Conservation (phyloP, 1,140 invertebrate species). For the Ericerus pela region DNA sequence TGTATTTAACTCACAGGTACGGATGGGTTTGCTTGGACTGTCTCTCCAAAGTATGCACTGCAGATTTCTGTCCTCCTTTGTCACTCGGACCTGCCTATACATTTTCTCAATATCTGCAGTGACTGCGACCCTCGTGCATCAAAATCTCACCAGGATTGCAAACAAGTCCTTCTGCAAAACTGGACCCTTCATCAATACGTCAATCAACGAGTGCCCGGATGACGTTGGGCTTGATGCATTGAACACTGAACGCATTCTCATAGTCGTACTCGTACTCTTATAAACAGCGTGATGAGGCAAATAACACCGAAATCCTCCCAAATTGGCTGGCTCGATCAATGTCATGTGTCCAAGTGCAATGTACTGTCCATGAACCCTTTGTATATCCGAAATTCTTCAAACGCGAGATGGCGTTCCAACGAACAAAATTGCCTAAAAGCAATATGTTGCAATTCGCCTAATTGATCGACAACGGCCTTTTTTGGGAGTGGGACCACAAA, state of each 20-base stretch:
- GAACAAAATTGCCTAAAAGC: too few species aligned
- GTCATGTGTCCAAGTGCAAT: too few species aligned
- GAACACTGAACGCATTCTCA: constrained; percentile 24
- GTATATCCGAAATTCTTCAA: too few species aligned
- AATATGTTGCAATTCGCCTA: too few species aligned
- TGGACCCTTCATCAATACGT: constrained; percentile 25
- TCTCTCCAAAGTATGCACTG: constrained; percentile 31
- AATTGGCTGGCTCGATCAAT: too few species aligned
- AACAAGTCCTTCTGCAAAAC: constrained; percentile 29
- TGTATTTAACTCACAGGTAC: constrained; percentile 24
- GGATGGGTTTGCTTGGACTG: constrained; percentile 19
- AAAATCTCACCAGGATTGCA: constrained; percentile 27
- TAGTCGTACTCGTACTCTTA: neutral
- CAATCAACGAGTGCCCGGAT: constrained; percentile 22
- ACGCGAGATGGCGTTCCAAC: too few species aligned
- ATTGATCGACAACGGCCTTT: too few species aligned
- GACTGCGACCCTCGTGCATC: constrained; percentile 23
- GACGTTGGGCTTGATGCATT: constrained; percentile 25
- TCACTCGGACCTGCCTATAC: constrained; percentile 18
- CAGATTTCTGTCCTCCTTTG: constrained; percentile 20
- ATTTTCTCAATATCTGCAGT: constrained; percentile 13
- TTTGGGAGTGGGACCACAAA: too few species aligned
- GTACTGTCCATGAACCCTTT: too few species aligned
- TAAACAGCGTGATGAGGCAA: neutral
- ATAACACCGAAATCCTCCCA: constrained; percentile 20